Evolutionary conservation across 2,113 vertebrate genomes (phyloP).

Genomic region (Promerops cafer): DNA sequence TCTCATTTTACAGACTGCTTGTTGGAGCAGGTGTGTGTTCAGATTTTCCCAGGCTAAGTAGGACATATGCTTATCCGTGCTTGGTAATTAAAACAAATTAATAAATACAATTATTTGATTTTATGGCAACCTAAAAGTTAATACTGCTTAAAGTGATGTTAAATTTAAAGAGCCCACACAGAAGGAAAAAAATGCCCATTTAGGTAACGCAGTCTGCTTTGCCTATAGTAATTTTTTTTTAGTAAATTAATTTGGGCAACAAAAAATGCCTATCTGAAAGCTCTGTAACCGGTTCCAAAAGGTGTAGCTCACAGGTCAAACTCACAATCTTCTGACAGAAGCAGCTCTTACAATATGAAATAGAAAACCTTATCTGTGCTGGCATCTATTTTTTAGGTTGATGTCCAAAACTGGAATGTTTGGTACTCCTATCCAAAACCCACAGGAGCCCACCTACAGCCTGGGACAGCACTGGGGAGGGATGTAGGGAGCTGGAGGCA

Average conservation of each 20-base stretch:
- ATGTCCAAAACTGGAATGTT: background rate
- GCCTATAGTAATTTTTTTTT: background rate
- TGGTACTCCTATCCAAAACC: background rate
- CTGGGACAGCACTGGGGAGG: background rate
- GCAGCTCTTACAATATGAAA: background rate
- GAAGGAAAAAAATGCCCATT: background rate
- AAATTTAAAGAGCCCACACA: constrained; percentile 34
- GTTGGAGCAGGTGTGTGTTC: constrained; percentile 52
- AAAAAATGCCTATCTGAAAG: background rate
- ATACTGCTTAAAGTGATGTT: constrained; percentile 43
- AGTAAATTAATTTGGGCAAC: background rate
- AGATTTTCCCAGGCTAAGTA: constrained; percentile 51
- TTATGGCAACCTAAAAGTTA: constrained; percentile 72
- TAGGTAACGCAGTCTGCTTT: background rate
- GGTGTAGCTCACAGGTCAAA: background rate
- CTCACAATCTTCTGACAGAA: background rate
- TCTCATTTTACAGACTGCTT: constrained; percentile 48
- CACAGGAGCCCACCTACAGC: background rate
- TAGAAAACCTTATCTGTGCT: background rate
- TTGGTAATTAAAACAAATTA: constrained; percentile 72
- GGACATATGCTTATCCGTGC: constrained; percentile 51
- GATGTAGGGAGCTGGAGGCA: background rate
- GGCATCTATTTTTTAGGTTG: background rate
- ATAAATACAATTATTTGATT: constrained; percentile 74
- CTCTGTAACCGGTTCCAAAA: background rate